phyloP scores from a whole-genome alignment of 2,113 vertebrate genomes.

The Mormyrus lacerda region DNA sequence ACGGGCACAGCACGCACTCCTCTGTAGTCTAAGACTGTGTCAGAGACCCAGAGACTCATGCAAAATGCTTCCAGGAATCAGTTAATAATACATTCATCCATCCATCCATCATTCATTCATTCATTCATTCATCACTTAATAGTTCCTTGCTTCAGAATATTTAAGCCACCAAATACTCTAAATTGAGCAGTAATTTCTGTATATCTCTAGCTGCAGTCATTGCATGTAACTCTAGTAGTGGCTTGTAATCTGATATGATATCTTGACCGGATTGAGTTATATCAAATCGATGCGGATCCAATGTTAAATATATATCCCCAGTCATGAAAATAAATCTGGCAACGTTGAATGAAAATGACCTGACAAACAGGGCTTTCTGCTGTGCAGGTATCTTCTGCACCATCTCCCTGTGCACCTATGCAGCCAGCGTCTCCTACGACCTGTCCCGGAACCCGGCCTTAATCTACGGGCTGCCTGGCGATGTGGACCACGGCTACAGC shows the following conservation, averaged over 20 bases:
- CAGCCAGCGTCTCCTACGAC: slow-evolving; percentile 75
- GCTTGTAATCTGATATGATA: background rate
- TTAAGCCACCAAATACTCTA: background rate
- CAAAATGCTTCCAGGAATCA: background rate
- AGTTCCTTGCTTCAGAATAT: background rate
- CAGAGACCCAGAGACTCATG: background rate
- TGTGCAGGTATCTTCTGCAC: slow-evolving; percentile 77
- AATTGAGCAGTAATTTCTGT: background rate
- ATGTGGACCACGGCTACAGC: slow-evolving; percentile 75
- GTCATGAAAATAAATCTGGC: background rate
- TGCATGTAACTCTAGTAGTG: background rate
- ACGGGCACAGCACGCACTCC: background rate
- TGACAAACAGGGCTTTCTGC: slow-evolving; percentile 3
- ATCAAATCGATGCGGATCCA: background rate
- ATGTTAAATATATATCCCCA: background rate
- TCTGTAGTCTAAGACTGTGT: background rate
- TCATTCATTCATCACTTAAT: background rate
- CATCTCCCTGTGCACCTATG: slow-evolving; percentile 76
- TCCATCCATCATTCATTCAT: background rate
- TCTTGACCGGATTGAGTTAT: background rate
- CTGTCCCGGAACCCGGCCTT: slow-evolving; percentile 71
- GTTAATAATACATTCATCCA: background rate
- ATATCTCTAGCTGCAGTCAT: background rate
- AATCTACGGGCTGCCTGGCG: slow-evolving; percentile 70
- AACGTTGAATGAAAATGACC: background rate